Evolutionary conservation across 2,888 invertebrate genomes (phyloP).

Genomic region (Cataglyphis altisquamis): DNA sequence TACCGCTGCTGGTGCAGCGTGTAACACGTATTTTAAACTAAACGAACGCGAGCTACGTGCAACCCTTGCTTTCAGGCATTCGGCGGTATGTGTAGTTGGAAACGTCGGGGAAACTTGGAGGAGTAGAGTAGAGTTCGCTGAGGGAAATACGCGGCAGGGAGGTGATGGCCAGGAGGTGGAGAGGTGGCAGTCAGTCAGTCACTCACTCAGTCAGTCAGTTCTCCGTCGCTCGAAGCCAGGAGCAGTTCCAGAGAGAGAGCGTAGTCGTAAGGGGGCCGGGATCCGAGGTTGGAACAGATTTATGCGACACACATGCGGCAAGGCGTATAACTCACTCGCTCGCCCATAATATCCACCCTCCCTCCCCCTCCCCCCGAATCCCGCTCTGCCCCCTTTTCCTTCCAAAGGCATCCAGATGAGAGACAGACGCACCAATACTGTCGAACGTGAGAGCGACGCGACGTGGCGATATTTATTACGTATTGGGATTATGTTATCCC

Average conservation of each 20-base stretch:
- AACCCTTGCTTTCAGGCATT: constrained; percentile 26
- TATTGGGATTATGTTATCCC: constrained; percentile 82
- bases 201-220: constrained; percentile 68
- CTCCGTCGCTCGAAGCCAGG: constrained; percentile 71
- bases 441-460: constrained; percentile 66
- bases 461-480: constrained; percentile 82
- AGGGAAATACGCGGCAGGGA: constrained; percentile 53
- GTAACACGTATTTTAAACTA: constrained; percentile 52
- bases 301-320: constrained; percentile 86
- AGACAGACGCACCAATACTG: constrained; percentile 81
- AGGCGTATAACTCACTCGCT: constrained; percentile 86
- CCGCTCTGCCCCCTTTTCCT: constrained; percentile 84
- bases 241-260: constrained; percentile 65
- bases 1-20: not conserved
- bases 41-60: constrained; percentile 48
- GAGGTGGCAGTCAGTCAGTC: constrained; percentile 75
- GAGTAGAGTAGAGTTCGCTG: constrained; percentile 45
- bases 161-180: constrained; percentile 57
- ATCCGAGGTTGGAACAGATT: constrained; percentile 84
- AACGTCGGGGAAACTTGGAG: constrained; percentile 54
- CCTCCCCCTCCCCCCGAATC: constrained; percentile 76
- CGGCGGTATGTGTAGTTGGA: constrained; percentile 49
- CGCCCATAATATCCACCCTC: constrained; percentile 84
- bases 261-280: constrained; percentile 78
- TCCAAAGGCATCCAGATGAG: constrained; percentile 78